phyloP scores from a whole-genome alignment of 2,888 invertebrate species.

The Clostera curtula region DNA sequence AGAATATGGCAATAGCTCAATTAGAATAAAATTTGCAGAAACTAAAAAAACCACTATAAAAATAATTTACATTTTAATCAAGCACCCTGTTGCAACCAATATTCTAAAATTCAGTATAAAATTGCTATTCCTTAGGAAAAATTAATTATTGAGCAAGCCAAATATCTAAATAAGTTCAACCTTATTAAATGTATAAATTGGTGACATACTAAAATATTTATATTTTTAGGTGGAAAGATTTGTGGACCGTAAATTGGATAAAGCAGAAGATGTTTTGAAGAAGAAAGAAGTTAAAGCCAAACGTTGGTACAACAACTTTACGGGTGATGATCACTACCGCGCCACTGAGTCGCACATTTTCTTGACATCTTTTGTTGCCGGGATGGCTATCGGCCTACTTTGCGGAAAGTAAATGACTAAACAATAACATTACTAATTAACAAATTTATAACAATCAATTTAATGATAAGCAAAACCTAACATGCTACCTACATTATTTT shows the following conservation, averaged over 20 bases:
- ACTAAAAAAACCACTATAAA: too few species aligned
- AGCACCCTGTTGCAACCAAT: too few species aligned
- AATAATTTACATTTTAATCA: too few species aligned
- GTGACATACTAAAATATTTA: slow-evolving; percentile 1
- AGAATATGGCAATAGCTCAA: too few species aligned
- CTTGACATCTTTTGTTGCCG: slow-evolving; percentile 85
- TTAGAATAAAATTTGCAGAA: too few species aligned
- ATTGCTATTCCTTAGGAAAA: too few species aligned
- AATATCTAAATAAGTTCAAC: too few species aligned
- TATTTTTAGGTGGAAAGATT: slow-evolving; percentile 82
- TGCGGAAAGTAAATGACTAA: slow-evolving; percentile 52
- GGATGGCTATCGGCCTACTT: slow-evolving; percentile 82
- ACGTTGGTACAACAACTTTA: slow-evolving; percentile 83
- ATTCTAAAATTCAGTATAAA: too few species aligned
- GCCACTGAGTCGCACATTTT: slow-evolving; percentile 87
- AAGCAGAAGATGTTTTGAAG: slow-evolving; percentile 83
- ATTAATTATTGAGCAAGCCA: too few species aligned
- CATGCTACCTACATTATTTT: too few species aligned
- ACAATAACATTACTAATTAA: background rate
- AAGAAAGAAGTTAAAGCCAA: slow-evolving; percentile 81
- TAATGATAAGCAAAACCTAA: too few species aligned
- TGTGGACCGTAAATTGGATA: slow-evolving; percentile 87
- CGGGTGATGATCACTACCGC: slow-evolving; percentile 78
- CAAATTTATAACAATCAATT: background rate
- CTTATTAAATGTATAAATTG: too few species aligned